A percentile compares a stretch with the other conserved stretches of the same genome.
Conservation (phyloP, 2,888 invertebrate species). For the Heliconius sara region DNA sequence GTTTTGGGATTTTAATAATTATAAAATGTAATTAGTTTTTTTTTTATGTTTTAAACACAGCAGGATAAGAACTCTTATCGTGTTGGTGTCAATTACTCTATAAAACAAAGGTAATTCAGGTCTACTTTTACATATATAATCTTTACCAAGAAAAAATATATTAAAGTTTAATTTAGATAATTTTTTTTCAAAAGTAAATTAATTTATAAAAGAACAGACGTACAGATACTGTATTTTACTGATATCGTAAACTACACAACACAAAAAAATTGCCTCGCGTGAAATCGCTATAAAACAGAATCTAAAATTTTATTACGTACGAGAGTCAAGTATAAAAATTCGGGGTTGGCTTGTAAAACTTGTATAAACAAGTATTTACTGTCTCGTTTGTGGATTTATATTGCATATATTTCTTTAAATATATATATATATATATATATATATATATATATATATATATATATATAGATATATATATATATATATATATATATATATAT, state of each 20-base stretch:
- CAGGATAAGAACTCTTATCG: too few species aligned
- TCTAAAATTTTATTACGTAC: slow-evolving; percentile 18
- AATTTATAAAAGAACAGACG: background rate
- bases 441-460: too few species aligned
- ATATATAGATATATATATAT: too few species aligned
- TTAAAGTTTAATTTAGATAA: too few species aligned
- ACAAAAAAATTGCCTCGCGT: background rate
- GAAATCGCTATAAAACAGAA: slow-evolving; percentile 16
- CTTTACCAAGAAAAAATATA: too few species aligned
- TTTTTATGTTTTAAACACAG: too few species aligned
- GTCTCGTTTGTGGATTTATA: background rate
- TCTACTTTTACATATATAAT: too few species aligned
- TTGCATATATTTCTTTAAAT: background rate
- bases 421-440: background rate
- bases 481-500: too few species aligned
- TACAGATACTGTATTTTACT: slow-evolving; percentile 2
- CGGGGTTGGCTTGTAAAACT: background rate
- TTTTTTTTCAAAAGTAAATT: background rate
- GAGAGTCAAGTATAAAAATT: slow-evolving; percentile 13
- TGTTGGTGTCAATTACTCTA: too few species aligned
- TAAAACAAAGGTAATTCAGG: too few species aligned
- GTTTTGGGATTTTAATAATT: too few species aligned
- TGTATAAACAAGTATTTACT: slow-evolving; percentile 2
- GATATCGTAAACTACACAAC: slow-evolving; percentile 3
- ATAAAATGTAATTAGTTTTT: too few species aligned